A percentile compares a stretch with the other conserved stretches of the same genome.
Conservation (phyloP, 2,888 invertebrate genomes). For the Achlya flavicornis region DNA sequence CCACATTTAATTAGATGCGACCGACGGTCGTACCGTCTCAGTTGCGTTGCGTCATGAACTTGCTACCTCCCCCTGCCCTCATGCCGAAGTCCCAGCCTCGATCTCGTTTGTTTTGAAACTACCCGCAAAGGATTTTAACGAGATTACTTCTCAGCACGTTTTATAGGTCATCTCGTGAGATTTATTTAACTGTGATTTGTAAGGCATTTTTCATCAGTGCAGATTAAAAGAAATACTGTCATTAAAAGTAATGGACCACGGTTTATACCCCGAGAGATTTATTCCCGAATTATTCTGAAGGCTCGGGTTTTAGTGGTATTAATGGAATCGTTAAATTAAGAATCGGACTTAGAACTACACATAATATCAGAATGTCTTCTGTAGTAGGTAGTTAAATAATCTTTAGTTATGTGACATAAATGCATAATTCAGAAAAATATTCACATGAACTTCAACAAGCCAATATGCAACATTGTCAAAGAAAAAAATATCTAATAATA, state of each 20-base stretch:
- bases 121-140: conserved; percentile 77
- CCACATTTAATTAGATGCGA: conserved; percentile 72
- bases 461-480: too few relatives aligned
- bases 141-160: conserved; percentile 70
- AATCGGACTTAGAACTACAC: conserved; percentile 30
- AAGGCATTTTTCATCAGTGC: conserved; percentile 65
- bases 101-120: conserved; percentile 66
- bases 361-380: not conserved
- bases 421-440: not conserved
- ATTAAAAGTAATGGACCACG: conserved; percentile 67
- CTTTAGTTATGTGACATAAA: not conserved
- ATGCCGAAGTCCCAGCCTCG: conserved; percentile 19
- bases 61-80: conserved; percentile 27
- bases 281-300: conserved; percentile 55
- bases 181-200: conserved; percentile 74
- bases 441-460: not conserved
- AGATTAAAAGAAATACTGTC: conserved; percentile 71
- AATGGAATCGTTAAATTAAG: conserved; percentile 36
- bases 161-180: conserved; percentile 77
- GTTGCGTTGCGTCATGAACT: conserved; percentile 49
- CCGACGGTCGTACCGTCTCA: conserved; percentile 49
- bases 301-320: conserved; percentile 42
- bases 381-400: not conserved
- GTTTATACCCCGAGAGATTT: conserved; percentile 61
- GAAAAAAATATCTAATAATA: too few relatives aligned